These are phyloP conservation scores for Lepus oiostolus DNA, from an alignment of 2,797 vertebrate genomes.

Conservation along the genomic window DNA sequence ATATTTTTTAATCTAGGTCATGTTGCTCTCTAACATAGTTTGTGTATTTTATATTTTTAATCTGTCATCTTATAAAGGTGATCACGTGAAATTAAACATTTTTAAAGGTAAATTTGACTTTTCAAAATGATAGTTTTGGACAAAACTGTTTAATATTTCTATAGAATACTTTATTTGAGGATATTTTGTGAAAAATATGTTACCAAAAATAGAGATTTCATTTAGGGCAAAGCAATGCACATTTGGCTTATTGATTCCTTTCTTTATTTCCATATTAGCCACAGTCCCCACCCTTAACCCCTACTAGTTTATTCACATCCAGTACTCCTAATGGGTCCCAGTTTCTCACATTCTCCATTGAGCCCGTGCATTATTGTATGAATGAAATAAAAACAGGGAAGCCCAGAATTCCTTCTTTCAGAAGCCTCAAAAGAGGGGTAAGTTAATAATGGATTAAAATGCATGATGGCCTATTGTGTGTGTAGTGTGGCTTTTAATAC, in stretches of 20 bases:
- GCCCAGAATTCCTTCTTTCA: slow-evolving; percentile 97
- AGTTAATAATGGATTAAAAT: slow-evolving; percentile 91
- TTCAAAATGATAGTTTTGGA: slow-evolving; percentile 67
- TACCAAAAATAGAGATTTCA: slow-evolving; percentile 88
- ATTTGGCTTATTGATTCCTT: slow-evolving; percentile 91
- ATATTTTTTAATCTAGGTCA: slow-evolving; percentile 61
- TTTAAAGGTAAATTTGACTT: slow-evolving; percentile 75
- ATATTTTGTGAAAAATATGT: slow-evolving; percentile 85
- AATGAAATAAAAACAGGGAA: slow-evolving; percentile 96
- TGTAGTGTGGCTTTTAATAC: slow-evolving; percentile 91
- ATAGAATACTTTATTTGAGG: slow-evolving; percentile 77
- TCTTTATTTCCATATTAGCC: slow-evolving; percentile 91
- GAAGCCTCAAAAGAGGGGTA: slow-evolving; percentile 97
- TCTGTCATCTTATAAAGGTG: slow-evolving; percentile 61
- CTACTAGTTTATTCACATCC: slow-evolving; percentile 91
- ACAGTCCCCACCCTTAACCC: slow-evolving; percentile 91
- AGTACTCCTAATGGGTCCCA: slow-evolving; percentile 92
- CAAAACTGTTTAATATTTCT: slow-evolving; percentile 79
- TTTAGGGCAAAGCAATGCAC: slow-evolving; percentile 89
- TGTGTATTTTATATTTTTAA: slow-evolving; percentile 69
- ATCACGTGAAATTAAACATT: slow-evolving; percentile 70
- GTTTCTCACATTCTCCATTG: slow-evolving; percentile 93
- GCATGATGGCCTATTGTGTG: slow-evolving; percentile 91
- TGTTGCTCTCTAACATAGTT: slow-evolving; percentile 67
- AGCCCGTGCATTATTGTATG: slow-evolving; percentile 96